A percentile compares a stretch with the other conserved stretches of the same genome.
Evolutionary conservation across 1,140 invertebrate genomes (phyloP).

Genomic region (Pachyrhynchus sulphureomaculatus): DNA sequence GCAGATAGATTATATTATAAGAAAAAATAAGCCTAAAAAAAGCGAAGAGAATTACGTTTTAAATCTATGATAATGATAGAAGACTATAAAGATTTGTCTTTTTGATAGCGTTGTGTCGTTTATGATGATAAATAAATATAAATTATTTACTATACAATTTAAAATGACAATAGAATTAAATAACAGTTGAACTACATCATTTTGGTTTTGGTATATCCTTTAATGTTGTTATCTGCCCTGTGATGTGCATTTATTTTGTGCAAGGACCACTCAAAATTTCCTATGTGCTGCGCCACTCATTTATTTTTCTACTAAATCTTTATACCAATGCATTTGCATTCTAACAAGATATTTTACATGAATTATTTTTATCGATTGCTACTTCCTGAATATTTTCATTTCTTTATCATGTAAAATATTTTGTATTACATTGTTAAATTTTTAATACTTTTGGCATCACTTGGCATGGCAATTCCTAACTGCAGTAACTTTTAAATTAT

Average conservation of each 20-base stretch:
- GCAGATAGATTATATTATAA: too few species aligned
- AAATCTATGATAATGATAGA: too few species aligned
- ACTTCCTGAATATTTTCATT: neutral
- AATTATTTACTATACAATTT: too few species aligned
- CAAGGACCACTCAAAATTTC: constrained; percentile 77
- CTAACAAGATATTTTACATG: constrained; percentile 7
- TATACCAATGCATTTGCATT: neutral
- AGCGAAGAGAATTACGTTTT: too few species aligned
- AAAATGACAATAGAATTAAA: too few species aligned
- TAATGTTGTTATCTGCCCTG: constrained; percentile 42
- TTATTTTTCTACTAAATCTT: constrained; percentile 8
- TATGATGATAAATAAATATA: too few species aligned
- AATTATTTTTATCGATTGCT: neutral
- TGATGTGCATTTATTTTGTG: constrained; percentile 52
- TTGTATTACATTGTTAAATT: constrained; percentile 2
- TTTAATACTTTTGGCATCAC: constrained; percentile 11
- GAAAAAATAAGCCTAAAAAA: too few species aligned
- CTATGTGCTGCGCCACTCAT: constrained; percentile 53
- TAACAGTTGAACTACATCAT: neutral
- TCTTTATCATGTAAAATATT: constrained; percentile 7
- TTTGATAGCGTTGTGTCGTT: too few species aligned
- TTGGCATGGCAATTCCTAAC: constrained; percentile 18
- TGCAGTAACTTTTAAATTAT: constrained; percentile 1
- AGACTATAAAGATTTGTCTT: too few species aligned
- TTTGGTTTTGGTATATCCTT: constrained; percentile 4